Evolutionary conservation across 2,797 vertebrate species (phyloP).

Genomic region (Coluber constrictor): DNA sequence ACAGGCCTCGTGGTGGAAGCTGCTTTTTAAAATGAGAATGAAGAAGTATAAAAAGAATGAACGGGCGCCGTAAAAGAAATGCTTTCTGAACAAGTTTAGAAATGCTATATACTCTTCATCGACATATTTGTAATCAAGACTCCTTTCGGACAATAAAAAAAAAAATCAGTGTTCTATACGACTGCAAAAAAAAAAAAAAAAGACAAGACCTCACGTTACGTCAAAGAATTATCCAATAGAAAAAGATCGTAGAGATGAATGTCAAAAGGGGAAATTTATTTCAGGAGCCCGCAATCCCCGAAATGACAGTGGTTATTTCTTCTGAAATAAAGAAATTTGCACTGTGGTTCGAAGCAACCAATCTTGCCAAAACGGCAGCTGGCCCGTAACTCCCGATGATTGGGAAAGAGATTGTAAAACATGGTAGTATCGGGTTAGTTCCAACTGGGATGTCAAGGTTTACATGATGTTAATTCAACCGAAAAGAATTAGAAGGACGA

Average conservation of each 20-base stretch:
- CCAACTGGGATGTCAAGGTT: not conserved
- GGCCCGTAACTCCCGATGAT: not conserved
- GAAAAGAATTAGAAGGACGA: not conserved
- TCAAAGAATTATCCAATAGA: not conserved
- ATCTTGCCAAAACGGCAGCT: not conserved
- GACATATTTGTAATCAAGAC: not conserved
- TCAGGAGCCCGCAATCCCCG: rapidly evolving
- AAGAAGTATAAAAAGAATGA: not conserved
- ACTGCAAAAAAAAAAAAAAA: not conserved
- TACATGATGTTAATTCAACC: not conserved
- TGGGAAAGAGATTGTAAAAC: not conserved
- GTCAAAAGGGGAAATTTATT: not conserved
- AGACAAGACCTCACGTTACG: not conserved
- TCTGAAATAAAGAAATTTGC: not conserved
- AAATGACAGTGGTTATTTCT: too few species aligned
- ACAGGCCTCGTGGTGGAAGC: not conserved
- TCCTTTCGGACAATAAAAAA: not conserved
- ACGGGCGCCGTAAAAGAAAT: not conserved
- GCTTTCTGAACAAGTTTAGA: not conserved
- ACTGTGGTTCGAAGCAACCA: not conserved
- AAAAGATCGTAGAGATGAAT: not conserved
- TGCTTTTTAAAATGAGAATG: not conserved
- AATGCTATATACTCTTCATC: not conserved
- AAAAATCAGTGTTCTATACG: not conserved
- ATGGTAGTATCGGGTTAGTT: not conserved